Evolutionary conservation across 2,113 vertebrate genomes (phyloP).

Genomic region (Clupea harengus): DNA sequence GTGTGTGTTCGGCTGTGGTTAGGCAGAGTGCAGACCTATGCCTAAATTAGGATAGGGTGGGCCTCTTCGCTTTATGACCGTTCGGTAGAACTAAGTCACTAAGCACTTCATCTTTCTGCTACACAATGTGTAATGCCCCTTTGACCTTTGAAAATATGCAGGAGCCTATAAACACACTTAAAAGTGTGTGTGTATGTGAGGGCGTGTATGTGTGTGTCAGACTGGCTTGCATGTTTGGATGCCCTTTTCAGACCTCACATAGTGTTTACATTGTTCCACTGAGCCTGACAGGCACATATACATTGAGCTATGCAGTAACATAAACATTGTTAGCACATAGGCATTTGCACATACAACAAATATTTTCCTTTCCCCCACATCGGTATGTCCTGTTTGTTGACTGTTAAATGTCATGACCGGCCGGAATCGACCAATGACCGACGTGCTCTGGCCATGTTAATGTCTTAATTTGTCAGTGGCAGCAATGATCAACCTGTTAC

Average conservation of each 20-base stretch:
- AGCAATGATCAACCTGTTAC: neutral
- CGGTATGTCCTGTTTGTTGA: slow-evolving; percentile 6
- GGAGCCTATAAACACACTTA: neutral
- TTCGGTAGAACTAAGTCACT: neutral
- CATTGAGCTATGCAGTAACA: neutral
- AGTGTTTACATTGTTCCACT: neutral
- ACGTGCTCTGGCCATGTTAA: neutral
- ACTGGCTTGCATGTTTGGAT: neutral
- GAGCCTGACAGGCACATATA: neutral
- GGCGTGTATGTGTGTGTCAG: neutral
- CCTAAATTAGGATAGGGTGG: neutral
- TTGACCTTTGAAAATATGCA: neutral
- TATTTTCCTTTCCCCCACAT: neutral
- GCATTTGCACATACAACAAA: slow-evolving; percentile 8
- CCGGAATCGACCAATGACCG: neutral
- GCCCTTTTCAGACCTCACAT: neutral
- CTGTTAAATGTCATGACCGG: neutral
- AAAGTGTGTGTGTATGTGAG: neutral
- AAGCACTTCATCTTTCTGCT: neutral
- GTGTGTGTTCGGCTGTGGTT: neutral
- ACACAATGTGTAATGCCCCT: neutral
- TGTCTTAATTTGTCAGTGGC: neutral
- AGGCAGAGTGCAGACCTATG: neutral
- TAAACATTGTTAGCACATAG: slow-evolving; percentile 8
- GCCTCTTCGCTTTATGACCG: neutral